Conservation (phyloP, 1,140 invertebrate genomes). For the Argopecten irradians region DNA sequence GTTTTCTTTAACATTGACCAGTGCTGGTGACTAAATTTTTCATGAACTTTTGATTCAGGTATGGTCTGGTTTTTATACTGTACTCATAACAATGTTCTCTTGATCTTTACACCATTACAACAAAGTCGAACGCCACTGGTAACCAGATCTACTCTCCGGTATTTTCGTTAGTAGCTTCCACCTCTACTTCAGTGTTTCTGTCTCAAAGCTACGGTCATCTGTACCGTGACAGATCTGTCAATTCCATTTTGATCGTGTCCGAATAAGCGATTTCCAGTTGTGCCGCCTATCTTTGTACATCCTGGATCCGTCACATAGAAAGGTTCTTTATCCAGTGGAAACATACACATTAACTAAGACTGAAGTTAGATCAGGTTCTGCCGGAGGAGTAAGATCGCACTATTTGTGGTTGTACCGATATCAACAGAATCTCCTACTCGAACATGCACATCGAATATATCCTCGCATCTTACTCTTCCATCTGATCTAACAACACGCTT, state of each 20-base stretch:
- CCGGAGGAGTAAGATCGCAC: not conserved
- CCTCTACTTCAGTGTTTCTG: conserved; percentile 37
- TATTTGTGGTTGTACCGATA: not conserved
- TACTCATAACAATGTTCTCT: too few species aligned
- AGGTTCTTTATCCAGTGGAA: conserved; percentile 25
- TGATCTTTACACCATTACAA: too few species aligned
- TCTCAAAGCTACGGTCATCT: conserved; percentile 38
- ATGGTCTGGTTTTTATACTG: too few species aligned
- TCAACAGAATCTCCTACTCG: conserved; percentile 27
- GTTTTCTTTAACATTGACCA: too few species aligned
- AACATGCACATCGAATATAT: conserved; percentile 34
- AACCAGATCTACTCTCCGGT: too few species aligned
- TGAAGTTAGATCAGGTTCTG: not conserved
- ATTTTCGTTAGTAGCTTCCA: conserved; percentile 3
- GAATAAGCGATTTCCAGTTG: conserved; percentile 34
- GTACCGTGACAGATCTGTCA: conserved; percentile 29
- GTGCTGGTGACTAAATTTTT: too few species aligned
- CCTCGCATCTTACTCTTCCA: not conserved
- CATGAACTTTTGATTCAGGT: too few species aligned
- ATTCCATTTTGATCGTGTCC: conserved; percentile 26
- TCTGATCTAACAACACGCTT: not conserved
- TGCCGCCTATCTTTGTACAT: conserved; percentile 29
- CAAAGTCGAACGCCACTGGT: too few species aligned
- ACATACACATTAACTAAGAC: conserved; percentile 35
- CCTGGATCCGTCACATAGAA: conserved; percentile 21